Conservation (phyloP, 1,140 invertebrate species). For the Adelges cooleyi region DNA sequence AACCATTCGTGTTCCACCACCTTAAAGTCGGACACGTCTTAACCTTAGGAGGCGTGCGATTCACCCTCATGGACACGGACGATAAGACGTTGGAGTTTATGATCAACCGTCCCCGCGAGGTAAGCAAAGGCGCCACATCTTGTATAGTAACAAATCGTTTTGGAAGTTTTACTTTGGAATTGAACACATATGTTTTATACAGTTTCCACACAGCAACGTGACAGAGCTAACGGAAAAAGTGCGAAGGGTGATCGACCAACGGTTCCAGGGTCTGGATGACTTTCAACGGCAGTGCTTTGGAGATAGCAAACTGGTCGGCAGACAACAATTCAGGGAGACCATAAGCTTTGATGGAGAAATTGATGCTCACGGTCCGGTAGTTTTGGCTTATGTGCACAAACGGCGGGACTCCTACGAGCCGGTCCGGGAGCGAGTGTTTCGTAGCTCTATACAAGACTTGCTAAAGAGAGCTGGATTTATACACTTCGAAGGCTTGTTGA, state of each 20-base stretch:
- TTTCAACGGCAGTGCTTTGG: not conserved
- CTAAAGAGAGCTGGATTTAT: not conserved
- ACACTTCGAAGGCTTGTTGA: slow-evolving; percentile 1
- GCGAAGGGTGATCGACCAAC: not conserved
- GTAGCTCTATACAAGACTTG: not conserved
- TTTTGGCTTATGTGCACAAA: not conserved
- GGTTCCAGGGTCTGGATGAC: not conserved
- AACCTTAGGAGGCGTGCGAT: not conserved
- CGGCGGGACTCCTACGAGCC: not conserved
- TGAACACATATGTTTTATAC: too few relatives aligned
- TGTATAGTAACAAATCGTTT: too few relatives aligned
- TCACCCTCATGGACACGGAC: not conserved
- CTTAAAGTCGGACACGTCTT: not conserved
- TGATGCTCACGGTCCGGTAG: not conserved
- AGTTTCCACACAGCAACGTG: slow-evolving; percentile 8
- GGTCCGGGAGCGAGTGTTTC: not conserved
- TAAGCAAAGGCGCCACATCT: too few relatives aligned
- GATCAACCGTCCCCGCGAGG: not conserved
- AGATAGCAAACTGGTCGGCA: not conserved
- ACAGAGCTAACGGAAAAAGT: not conserved
- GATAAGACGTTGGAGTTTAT: slow-evolving; percentile 2
- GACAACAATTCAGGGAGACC: not conserved
- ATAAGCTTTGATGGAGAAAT: not conserved
- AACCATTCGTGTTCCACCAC: not conserved
- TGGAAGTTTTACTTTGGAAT: too few relatives aligned